Evolutionary conservation across 1,140 invertebrate genomes (phyloP).

Genomic region (Magallana gigas): DNA sequence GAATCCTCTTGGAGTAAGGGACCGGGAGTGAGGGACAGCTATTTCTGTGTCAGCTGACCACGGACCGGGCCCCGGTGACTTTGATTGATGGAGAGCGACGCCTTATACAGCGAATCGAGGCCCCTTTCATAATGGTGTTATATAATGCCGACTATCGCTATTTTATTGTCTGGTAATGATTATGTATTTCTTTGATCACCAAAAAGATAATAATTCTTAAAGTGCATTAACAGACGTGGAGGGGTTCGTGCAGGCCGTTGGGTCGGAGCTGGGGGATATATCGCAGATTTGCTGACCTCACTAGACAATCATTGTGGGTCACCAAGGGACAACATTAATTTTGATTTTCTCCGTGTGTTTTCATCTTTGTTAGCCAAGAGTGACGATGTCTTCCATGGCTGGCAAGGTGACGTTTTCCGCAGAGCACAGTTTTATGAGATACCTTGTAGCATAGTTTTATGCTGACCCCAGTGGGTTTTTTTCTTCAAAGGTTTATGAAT

Average conservation of each 20-base stretch:
- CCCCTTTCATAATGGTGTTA: not conserved
- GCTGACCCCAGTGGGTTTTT: too few species aligned
- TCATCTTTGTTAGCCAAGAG: too few species aligned
- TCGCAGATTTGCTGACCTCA: too few species aligned
- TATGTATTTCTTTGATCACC: not conserved
- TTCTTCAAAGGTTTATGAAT: too few species aligned
- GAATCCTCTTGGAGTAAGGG: not conserved
- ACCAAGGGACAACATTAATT: too few species aligned
- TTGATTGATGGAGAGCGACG: not conserved
- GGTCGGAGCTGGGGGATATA: not conserved
- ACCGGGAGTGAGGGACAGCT: not conserved
- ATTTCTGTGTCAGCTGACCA: not conserved
- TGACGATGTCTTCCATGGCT: too few species aligned
- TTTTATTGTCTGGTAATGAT: conserved; percentile 23
- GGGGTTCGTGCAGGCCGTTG: not conserved
- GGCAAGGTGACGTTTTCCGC: too few species aligned
- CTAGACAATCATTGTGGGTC: too few species aligned
- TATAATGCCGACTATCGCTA: not conserved
- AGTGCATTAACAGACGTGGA: not conserved
- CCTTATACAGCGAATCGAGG: not conserved
- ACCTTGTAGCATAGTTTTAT: too few species aligned
- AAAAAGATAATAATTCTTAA: not conserved
- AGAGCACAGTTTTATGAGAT: too few species aligned
- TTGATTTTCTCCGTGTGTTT: too few species aligned
- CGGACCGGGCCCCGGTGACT: not conserved